A percentile compares a stretch with the other conserved stretches of the same genome.
Evolutionary conservation across 2,113 vertebrate genomes (phyloP).

Genomic region (Macrotis lagotis): DNA sequence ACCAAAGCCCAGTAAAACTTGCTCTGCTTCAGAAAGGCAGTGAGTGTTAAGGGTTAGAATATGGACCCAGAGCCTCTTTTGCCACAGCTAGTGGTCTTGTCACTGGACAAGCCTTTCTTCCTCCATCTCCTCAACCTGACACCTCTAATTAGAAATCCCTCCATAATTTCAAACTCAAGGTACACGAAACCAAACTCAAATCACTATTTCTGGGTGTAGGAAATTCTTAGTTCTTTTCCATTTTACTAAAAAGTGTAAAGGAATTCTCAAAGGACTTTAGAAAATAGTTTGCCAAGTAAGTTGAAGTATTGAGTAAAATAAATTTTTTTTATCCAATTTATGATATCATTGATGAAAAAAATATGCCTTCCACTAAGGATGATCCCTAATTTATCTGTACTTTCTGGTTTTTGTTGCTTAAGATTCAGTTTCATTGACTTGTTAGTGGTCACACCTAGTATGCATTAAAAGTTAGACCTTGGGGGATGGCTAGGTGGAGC

Average conservation of each 20-base stretch:
- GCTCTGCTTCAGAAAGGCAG: rapidly evolving
- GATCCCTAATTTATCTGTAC: neutral
- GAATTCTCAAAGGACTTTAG: neutral
- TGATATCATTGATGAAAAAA: neutral
- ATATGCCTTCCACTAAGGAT: rapidly evolving
- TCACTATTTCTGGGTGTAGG: neutral
- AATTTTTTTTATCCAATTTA: neutral
- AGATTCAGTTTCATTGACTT: neutral
- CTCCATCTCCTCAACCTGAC: neutral
- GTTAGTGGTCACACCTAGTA: neutral
- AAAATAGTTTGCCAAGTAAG: neutral
- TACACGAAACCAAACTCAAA: neutral
- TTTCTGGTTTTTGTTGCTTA: neutral
- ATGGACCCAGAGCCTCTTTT: neutral
- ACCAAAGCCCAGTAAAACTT: too few relatives aligned
- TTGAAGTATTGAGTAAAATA: neutral
- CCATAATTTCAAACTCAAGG: neutral
- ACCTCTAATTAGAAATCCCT: neutral
- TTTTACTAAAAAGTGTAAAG: neutral
- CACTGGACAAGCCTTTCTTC: neutral
- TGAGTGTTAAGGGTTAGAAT: neutral
- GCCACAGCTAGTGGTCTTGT: neutral
- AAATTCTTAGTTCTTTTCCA: neutral
- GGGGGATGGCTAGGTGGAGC: too few relatives aligned
- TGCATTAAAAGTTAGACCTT: neutral